A percentile compares a stretch with the other conserved stretches of the same genome.
Conservation (phyloP, 2,888 invertebrate species). For the Druceiella hillmani region DNA sequence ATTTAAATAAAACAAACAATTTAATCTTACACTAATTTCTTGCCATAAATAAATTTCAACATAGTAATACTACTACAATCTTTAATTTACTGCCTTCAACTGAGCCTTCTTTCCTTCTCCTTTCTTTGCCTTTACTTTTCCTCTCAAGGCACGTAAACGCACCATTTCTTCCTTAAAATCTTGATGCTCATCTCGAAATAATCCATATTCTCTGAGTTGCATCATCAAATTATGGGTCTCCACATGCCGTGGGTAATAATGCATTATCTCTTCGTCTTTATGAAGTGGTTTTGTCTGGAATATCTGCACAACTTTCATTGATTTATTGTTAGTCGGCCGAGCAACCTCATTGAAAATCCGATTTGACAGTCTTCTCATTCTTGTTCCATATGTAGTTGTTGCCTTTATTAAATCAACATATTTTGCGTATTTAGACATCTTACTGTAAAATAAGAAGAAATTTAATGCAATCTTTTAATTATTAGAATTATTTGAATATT, state of each 20-base stretch:
- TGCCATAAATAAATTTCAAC: no score
- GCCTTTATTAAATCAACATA: conserved; percentile 65
- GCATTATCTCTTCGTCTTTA: conserved; percentile 62
- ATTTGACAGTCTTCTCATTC: conserved; percentile 82
- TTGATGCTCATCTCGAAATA: conserved; percentile 82
- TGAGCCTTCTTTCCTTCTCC: no score
- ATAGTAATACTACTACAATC: no score
- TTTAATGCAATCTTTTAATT: background rate
- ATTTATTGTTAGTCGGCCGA: conserved; percentile 65
- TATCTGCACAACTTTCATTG: conserved; percentile 76
- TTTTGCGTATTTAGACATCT: conserved; percentile 62
- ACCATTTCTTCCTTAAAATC: conserved; percentile 87
- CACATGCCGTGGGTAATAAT: conserved; percentile 83
- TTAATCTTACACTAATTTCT: no score
- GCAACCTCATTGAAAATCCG: conserved; percentile 86
- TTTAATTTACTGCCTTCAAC: no score
- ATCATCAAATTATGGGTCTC: conserved; percentile 71
- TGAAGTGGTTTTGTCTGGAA: conserved; percentile 73
- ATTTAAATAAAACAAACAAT: no score
- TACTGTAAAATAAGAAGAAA: background rate
- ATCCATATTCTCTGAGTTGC: conserved; percentile 67
- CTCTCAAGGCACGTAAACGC: conserved; percentile 67
- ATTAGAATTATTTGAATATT: conserved; percentile 3
- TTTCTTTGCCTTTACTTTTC: conserved; percentile 62
- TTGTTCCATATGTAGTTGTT: conserved; percentile 72